Percentiles rank a stretch among this genome's conserved stretches.
These are phyloP conservation scores for Gasterosteus nipponicus DNA, from an alignment of 2,113 vertebrate genomes.

Conservation along the genomic window DNA sequence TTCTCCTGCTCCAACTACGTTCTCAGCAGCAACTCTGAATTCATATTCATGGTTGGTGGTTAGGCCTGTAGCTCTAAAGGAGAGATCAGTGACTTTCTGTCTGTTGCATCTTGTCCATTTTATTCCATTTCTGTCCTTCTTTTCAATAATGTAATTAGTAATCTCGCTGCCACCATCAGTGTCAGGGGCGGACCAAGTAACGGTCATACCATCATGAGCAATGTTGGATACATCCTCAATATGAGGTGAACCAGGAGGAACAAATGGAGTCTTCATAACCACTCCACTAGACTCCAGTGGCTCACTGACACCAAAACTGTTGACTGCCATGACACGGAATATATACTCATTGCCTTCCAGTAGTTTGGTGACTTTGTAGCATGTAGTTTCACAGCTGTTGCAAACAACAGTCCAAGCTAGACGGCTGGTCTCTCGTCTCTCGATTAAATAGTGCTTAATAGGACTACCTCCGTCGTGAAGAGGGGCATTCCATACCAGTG, in stretches of 20 bases:
- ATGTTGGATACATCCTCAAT: slow-evolving; percentile 91
- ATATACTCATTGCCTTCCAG: slow-evolving; percentile 96
- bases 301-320: slow-evolving; percentile 92
- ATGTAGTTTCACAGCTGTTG: slow-evolving; percentile 86
- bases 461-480: slow-evolving; percentile 90
- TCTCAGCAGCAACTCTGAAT: slow-evolving; percentile 96
- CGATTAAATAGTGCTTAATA: slow-evolving; percentile 92
- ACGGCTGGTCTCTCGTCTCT: slow-evolving; percentile 97
- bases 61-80: slow-evolving; percentile 92
- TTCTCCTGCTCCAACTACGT: slow-evolving; percentile 91
- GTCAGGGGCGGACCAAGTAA: slow-evolving; percentile 93
- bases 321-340: slow-evolving; percentile 97
- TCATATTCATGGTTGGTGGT: slow-evolving; percentile 95
- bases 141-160: slow-evolving; percentile 91
- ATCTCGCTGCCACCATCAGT: slow-evolving; percentile 94
- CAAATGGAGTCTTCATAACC: slow-evolving; percentile 94
- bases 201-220: slow-evolving; percentile 95
- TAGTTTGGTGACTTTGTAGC: slow-evolving; percentile 94
- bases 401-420: slow-evolving; percentile 96
- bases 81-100: slow-evolving; percentile 92
- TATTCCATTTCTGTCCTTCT: slow-evolving; percentile 93
- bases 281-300: slow-evolving; percentile 89
- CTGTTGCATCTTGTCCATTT: slow-evolving; percentile 98
- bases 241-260: slow-evolving; percentile 90
- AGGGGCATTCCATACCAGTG: slow-evolving; percentile 89